Conservation (phyloP, 1,140 invertebrate genomes). For the Chelonus insularis region DNA sequence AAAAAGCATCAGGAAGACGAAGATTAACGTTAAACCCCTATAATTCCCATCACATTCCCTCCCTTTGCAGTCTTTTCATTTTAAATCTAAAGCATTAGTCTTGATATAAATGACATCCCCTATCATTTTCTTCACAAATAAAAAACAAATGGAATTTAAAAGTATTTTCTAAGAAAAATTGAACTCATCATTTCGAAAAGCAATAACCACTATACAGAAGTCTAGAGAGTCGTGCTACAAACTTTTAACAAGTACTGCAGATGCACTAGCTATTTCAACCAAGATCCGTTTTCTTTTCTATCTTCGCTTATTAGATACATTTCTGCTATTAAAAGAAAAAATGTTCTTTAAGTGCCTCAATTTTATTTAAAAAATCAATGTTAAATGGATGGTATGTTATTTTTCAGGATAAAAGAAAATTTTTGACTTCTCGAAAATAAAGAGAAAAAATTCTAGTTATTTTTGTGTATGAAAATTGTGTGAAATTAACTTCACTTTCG, state of each 20-base stretch:
- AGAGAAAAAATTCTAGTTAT: no score
- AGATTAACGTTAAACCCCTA: constrained; percentile 13
- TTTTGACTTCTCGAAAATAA: no score
- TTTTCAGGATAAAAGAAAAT: no score
- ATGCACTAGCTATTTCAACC: not conserved
- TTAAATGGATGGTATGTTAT: no score
- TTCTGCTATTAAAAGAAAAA: not conserved
- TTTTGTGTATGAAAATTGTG: no score
- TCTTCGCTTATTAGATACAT: no score
- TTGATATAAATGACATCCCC: constrained; percentile 4
- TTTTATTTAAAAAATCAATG: no score
- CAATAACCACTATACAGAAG: constrained; percentile 2
- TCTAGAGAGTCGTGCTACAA: not conserved
- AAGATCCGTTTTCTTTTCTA: constrained; percentile 5
- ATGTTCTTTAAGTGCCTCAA: no score
- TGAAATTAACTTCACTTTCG: no score
- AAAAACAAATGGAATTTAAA: not conserved
- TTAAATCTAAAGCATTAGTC: constrained; percentile 5
- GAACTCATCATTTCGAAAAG: constrained; percentile 1
- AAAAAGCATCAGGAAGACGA: not conserved
- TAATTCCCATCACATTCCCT: not conserved
- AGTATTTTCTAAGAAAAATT: constrained; percentile 10
- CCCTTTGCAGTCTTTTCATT: not conserved
- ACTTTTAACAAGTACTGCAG: constrained; percentile 21
- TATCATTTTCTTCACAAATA: not conserved